phyloP scores from a whole-genome alignment of 1,140 invertebrate genomes.

The Trichogramma pretiosum region DNA sequence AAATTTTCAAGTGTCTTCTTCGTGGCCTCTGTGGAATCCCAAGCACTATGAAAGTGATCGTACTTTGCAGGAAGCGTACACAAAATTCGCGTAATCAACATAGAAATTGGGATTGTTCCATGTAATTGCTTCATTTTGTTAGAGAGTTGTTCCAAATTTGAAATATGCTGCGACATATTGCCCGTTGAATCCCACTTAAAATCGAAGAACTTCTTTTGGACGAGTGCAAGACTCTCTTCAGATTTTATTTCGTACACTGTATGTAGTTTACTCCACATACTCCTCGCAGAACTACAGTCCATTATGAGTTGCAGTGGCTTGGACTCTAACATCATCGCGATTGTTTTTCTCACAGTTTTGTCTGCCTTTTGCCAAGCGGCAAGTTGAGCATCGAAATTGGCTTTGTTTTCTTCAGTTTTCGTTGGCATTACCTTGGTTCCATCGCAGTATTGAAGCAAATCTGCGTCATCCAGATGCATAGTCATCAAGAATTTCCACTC shows the following conservation, averaged over 20 bases:
- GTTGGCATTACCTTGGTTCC: not conserved
- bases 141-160: not conserved
- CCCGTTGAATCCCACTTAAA: not conserved
- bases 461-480: constrained; percentile 6
- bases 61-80: not conserved
- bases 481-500: constrained; percentile 10
- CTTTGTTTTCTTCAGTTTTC: not conserved
- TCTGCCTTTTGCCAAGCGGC: constrained; percentile 16
- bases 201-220: not conserved
- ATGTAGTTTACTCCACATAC: constrained; percentile 26
- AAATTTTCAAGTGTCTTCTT: not conserved
- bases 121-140: not conserved
- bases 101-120: not conserved
- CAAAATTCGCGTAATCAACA: not conserved
- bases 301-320: constrained; percentile 22
- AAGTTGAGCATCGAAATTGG: not conserved
- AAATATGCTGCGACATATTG: not conserved
- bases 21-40: not conserved
- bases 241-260: constrained; percentile 25
- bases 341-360: constrained; percentile 21
- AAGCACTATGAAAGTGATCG: not conserved
- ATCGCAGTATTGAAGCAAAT: constrained; percentile 9
- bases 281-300: constrained; percentile 22
- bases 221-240: constrained; percentile 6
- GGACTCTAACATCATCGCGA: constrained; percentile 22